Evolutionary conservation across 30 jellyfish, hydroid and myxozoan genomes (phyloP), one percentile per base, ranked within the genome.

Genomic region (Catostylus mosaicus): DNA sequence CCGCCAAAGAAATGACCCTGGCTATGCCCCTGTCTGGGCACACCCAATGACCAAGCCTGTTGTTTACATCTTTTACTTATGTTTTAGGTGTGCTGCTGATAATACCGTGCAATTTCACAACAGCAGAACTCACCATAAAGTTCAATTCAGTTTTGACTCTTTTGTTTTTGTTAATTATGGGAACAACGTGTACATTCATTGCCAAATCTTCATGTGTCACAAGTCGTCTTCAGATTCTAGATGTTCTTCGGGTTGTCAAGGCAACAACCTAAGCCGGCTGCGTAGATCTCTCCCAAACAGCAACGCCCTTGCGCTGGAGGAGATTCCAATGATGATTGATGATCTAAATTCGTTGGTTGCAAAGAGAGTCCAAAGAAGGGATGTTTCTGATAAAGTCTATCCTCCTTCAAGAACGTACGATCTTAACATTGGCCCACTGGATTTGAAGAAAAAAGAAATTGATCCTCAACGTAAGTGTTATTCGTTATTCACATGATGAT

Each of bases 201-300:
- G 95, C 32, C 75, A 84, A 65, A 48, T 74, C 18, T 84, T 84
- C 73, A 59, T 84, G 87, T 84, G 95, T 51, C 95, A 84, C 63
- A 63, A 74, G 35, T 29, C 57, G 19, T 84, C 95, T 14, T 38
- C 88, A 1, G 95, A 84, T 32, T 33, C 95, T 35, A 88, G 95
- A 14, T 84, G 95, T 43, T 67, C 88, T 5, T 30, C 77, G 34
- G 88, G 88, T 9, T 84, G 95, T 61, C 84, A 36, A 18, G 88
- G 95, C 8, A 73, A 73, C 76, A 60, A 84, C 34, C 70, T 73
- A 56, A 60, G 27, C 6, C 43, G 95, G 38, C 72, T 38, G 5
- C 71, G 88, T 19, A 60, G 95, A 47, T 66, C 90, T 2, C 56
- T 45, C 7, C 9, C 45, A 40, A 9, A 70, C 12, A n/a, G n/a